phyloP scores from a whole-genome alignment of 2,888 invertebrate species.

The Drosophila histrio region DNA sequence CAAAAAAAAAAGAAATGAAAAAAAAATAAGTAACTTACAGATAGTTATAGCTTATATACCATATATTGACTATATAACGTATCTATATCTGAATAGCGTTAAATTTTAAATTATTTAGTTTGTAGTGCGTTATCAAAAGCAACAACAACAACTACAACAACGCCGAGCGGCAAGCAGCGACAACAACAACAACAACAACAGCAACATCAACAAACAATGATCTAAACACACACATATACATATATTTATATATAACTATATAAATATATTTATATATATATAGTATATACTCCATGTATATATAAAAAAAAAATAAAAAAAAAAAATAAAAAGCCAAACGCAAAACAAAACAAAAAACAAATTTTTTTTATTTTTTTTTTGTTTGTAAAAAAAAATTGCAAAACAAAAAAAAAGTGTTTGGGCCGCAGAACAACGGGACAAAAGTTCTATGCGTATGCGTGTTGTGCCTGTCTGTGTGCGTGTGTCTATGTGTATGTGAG shows the following conservation, averaged over 20 bases:
- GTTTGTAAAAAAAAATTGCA: slow-evolving; percentile 42
- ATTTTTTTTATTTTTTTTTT: slow-evolving; percentile 74
- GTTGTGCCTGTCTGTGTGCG: slow-evolving; percentile 1
- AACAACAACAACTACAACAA: slow-evolving; percentile 40
- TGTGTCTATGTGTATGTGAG: slow-evolving; percentile 2
- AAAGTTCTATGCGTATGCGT: slow-evolving; percentile 34
- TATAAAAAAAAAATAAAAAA: slow-evolving; percentile 18
- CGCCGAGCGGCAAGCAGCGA: slow-evolving; percentile 32
- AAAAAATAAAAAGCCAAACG: slow-evolving; percentile 59
- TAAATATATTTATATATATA: slow-evolving; percentile 11
- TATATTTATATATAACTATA: slow-evolving; percentile 25
- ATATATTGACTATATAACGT: slow-evolving; percentile 55
- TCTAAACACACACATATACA: slow-evolving; percentile 19
- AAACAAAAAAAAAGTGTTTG: slow-evolving; percentile 15
- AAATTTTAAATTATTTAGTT: slow-evolving; percentile 72
- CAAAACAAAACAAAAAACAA: slow-evolving; percentile 60
- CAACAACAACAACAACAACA: slow-evolving; percentile 18
- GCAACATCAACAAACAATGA: slow-evolving; percentile 19
- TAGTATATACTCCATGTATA: slow-evolving; percentile 41
- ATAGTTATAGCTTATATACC: slow-evolving; percentile 39
- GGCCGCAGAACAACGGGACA: slow-evolving; percentile 44
- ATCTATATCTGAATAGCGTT: slow-evolving; percentile 64
- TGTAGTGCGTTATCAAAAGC: slow-evolving; percentile 68
- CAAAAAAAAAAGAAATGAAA: slow-evolving; percentile 11
- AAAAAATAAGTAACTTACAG: slow-evolving; percentile 25